Evolutionary conservation across 2,888 invertebrate genomes (phyloP).

Genomic region (Leptinotarsa rubiginosa): DNA sequence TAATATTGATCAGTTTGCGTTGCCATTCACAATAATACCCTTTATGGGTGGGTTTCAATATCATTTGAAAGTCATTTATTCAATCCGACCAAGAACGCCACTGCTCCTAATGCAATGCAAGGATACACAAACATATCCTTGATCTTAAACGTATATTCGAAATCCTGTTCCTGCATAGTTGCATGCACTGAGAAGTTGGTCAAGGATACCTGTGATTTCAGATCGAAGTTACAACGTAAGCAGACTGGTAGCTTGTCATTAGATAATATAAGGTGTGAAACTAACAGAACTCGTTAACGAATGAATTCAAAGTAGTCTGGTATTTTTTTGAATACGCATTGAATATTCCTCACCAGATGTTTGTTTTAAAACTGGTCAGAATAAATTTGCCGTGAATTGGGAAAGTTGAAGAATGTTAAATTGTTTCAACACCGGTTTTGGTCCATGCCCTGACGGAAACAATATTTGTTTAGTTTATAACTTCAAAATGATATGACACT

Average conservation of each 20-base stretch:
- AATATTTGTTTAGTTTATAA: too few species aligned
- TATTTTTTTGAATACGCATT: neutral
- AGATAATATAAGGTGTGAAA: constrained; percentile 17
- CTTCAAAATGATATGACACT: too few species aligned
- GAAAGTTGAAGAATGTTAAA: too few species aligned
- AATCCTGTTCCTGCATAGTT: constrained; percentile 44
- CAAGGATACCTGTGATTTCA: constrained; percentile 33
- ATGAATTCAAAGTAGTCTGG: neutral
- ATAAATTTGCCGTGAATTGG: too few species aligned
- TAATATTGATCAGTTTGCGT: too few species aligned
- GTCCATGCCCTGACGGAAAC: too few species aligned
- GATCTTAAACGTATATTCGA: constrained; percentile 24
- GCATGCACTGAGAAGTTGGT: constrained; percentile 33
- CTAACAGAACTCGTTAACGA: neutral
- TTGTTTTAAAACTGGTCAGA: neutral
- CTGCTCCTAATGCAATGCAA: constrained; percentile 7
- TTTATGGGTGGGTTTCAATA: too few species aligned
- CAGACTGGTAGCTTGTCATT: constrained; percentile 14
- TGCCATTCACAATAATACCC: neutral
- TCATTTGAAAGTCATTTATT: neutral
- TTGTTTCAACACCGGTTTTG: too few species aligned
- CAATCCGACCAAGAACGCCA: constrained; percentile 3
- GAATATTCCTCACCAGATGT: neutral
- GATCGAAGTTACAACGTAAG: constrained; percentile 11
- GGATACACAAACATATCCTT: constrained; percentile 20